These are phyloP conservation scores for Sebastes ruberrimus DNA, from an alignment of 2,797 vertebrate genomes.

Conservation along the genomic window DNA sequence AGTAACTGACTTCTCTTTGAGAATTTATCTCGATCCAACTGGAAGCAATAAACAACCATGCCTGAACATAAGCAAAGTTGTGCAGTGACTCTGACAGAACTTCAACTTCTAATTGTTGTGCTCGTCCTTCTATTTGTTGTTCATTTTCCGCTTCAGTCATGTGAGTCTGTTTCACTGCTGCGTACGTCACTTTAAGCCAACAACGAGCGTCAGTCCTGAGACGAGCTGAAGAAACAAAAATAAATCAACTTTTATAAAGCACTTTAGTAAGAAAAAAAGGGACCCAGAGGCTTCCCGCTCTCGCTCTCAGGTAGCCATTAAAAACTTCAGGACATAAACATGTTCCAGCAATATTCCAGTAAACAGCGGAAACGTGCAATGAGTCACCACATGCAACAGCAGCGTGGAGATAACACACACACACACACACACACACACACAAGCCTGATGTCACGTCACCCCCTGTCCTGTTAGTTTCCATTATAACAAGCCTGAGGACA, in stretches of 20 bases:
- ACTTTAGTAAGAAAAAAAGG: conserved; percentile 37
- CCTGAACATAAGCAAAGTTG: not conserved
- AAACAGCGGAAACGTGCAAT: conserved; percentile 70
- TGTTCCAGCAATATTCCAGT: conserved; percentile 74
- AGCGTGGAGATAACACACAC: conserved; percentile 50
- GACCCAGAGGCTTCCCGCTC: conserved; percentile 50
- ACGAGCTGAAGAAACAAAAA: conserved; percentile 32
- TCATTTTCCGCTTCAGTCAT: not conserved
- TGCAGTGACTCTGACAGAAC: not conserved
- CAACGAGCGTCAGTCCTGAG: conserved; percentile 14
- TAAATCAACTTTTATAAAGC: conserved; percentile 64
- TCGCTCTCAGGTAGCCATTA: conserved; percentile 75
- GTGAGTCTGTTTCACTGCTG: conserved; percentile 4
- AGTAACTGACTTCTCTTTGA: not conserved
- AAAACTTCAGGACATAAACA: conserved; percentile 71
- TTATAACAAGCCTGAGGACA: conserved; percentile 50
- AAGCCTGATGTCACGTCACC: conserved; percentile 59
- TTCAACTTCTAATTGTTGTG: not conserved
- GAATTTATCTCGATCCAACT: not conserved
- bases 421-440: conserved; percentile 27
- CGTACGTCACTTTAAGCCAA: conserved; percentile 25
- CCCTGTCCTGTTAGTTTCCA: conserved; percentile 59
- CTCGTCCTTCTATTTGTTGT: conserved; percentile 3
- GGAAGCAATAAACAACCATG: not conserved
- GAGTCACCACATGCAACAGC: conserved; percentile 63